Conservation (phyloP, 2,113 vertebrate genomes). For the Sebastes schlegelii region DNA sequence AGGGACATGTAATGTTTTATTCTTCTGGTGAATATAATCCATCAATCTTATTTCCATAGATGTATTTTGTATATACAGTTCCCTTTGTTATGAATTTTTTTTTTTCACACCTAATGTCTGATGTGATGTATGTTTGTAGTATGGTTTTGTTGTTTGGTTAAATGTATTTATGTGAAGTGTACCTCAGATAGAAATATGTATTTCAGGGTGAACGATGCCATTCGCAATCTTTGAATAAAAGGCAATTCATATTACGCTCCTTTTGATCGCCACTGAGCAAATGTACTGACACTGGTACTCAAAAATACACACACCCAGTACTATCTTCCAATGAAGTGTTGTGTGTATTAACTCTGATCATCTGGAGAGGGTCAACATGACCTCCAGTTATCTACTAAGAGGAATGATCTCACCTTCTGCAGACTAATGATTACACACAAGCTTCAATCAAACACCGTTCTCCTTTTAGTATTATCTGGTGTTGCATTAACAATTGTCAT, state of each 20-base stretch:
- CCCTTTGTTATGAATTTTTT: no score
- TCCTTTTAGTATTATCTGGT: background rate
- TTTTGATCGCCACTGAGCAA: background rate
- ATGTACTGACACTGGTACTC: background rate
- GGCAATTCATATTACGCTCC: background rate
- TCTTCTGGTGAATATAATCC: no score
- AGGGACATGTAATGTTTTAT: no score
- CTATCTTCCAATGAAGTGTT: background rate
- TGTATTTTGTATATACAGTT: no score
- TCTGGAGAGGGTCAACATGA: background rate
- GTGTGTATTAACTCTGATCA: background rate
- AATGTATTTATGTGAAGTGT: background rate
- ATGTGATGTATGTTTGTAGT: no score
- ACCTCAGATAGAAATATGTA: background rate
- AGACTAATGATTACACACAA: constrained; percentile 18
- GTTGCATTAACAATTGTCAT: constrained; percentile 1
- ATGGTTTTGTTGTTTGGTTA: no score
- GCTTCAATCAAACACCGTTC: background rate
- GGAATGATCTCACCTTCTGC: background rate
- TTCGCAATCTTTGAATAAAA: background rate
- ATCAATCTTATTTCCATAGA: no score
- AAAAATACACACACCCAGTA: background rate
- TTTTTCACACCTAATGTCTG: no score
- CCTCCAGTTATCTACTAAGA: background rate
- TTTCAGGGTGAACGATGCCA: background rate